Conservation (phyloP, 1,140 invertebrate species). For the Holcopasites calliopsidis region DNA sequence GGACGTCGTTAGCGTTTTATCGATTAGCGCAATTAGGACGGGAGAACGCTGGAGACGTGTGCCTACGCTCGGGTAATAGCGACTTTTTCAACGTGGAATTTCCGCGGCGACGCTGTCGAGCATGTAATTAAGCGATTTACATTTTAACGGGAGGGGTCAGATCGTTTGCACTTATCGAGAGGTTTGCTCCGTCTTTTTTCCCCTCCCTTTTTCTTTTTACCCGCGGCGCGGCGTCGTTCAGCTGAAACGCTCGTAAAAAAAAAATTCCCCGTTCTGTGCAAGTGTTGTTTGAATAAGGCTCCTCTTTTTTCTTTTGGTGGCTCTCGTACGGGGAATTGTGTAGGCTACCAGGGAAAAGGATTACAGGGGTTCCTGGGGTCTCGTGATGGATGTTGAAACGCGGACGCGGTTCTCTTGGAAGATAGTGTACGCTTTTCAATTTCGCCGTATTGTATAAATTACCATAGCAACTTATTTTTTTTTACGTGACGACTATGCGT, state of each 20-base stretch:
- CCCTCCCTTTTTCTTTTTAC: not conserved
- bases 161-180: constrained; percentile 9
- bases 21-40: constrained; percentile 14
- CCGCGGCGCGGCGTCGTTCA: not conserved
- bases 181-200: not conserved
- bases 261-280: not conserved
- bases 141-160: constrained; percentile 11
- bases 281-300: not conserved
- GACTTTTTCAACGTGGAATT: not conserved
- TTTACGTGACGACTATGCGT: too few species aligned
- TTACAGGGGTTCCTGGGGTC: too few species aligned
- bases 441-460: too few species aligned
- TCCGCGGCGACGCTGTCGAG: not conserved
- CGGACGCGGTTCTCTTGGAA: too few species aligned
- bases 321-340: not conserved
- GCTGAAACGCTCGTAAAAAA: not conserved
- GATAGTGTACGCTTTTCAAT: too few species aligned
- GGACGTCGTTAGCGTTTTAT: constrained; percentile 14
- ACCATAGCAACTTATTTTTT: too few species aligned
- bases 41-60: not conserved
- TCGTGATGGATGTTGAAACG: too few species aligned
- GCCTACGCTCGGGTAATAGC: not conserved
- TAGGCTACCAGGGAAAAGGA: too few species aligned
- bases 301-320: not conserved
- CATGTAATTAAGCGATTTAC: constrained; percentile 26